A percentile compares a stretch with the other conserved stretches of the same genome.
phyloP scores from a whole-genome alignment of 2,113 vertebrate genomes.

The Muntiacus muntjak region DNA sequence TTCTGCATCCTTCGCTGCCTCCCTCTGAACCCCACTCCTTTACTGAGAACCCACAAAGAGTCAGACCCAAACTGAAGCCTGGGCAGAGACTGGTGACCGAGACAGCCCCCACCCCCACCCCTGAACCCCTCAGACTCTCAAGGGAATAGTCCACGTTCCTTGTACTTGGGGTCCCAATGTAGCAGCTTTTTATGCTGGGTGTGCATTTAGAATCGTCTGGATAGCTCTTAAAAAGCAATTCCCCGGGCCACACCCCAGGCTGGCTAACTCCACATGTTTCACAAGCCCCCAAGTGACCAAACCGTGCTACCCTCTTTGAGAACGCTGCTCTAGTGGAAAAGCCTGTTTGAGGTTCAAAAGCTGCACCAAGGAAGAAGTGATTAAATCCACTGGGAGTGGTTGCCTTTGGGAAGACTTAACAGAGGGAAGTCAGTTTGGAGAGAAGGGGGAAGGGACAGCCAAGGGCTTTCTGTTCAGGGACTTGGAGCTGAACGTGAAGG shows the following conservation, averaged over 20 bases:
- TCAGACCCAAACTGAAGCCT: not conserved
- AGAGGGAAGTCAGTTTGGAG: not conserved
- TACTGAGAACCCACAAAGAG: not conserved
- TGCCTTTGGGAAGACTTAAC: not conserved
- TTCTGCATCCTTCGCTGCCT: not conserved
- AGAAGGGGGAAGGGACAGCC: not conserved
- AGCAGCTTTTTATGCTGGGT: not conserved
- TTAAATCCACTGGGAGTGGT: not conserved
- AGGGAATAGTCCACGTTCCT: not conserved
- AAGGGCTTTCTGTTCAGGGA: not conserved
- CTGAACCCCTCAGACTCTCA: fast-evolving
- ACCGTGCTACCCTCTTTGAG: not conserved
- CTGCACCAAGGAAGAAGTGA: not conserved
- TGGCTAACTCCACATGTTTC: too few relatives aligned
- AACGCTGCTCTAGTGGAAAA: not conserved
- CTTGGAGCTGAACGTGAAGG: fast-evolving
- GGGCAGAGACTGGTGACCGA: not conserved
- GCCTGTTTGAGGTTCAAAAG: not conserved
- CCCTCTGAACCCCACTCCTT: not conserved
- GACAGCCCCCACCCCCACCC: not conserved
- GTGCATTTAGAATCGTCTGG: not conserved
- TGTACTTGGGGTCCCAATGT: fast-evolving
- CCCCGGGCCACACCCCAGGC: not conserved
- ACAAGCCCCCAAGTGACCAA: not conserved
- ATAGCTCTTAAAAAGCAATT: not conserved